phyloP scores from a whole-genome alignment of 1,140 invertebrate genomes.

The Plectrocnemia conspersa region DNA sequence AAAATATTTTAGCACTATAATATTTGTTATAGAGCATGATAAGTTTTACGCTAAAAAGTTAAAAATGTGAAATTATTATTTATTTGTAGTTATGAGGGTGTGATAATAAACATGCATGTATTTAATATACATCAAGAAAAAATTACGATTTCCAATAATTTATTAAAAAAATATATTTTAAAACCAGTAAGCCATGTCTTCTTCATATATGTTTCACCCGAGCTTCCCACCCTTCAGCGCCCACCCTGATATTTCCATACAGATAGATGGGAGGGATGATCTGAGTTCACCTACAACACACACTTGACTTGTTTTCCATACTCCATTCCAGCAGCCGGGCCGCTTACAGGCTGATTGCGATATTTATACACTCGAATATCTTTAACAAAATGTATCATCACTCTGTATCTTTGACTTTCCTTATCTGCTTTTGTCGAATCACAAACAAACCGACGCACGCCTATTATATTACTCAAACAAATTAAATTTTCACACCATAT shows the following conservation, averaged over 20 bases:
- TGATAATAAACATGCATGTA: too few relatives aligned
- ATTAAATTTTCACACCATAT: too few relatives aligned
- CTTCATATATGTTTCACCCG: slow-evolving; percentile 1
- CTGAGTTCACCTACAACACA: slow-evolving; percentile 25
- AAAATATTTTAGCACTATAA: not conserved
- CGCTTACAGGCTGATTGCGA: slow-evolving; percentile 18
- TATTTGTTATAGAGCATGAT: too few relatives aligned
- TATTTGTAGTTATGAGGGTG: too few relatives aligned
- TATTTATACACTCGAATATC: slow-evolving; percentile 9
- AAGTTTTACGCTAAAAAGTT: too few relatives aligned
- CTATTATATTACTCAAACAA: too few relatives aligned
- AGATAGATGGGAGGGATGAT: slow-evolving; percentile 25
- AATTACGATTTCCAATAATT: too few relatives aligned
- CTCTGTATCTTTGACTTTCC: not conserved
- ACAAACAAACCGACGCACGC: too few relatives aligned
- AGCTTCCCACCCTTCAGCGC: not conserved
- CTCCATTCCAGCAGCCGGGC: slow-evolving; percentile 13
- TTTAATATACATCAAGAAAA: too few relatives aligned
- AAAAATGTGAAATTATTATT: too few relatives aligned
- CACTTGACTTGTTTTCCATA: slow-evolving; percentile 30
- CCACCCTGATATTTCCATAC: slow-evolving; percentile 29
- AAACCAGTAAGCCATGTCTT: not conserved
- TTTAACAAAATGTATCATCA: slow-evolving; percentile 3
- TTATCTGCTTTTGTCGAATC: too few relatives aligned
- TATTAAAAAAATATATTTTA: too few relatives aligned